These are phyloP conservation scores for Athripsodes cinereus DNA, from an alignment of 2,888 invertebrate species.

Conservation along the genomic window DNA sequence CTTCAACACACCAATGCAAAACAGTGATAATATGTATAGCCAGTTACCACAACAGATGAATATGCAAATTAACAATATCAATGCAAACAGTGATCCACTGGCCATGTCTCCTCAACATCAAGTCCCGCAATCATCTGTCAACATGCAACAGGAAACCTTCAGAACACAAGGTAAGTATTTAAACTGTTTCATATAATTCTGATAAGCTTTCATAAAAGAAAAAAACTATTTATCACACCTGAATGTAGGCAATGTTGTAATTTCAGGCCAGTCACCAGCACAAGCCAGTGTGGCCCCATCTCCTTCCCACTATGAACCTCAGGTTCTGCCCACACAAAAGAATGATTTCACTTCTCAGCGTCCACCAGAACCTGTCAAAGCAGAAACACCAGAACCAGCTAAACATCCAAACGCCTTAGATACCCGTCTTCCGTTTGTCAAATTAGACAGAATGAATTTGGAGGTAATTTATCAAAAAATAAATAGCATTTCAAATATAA, in stretches of 20 bases:
- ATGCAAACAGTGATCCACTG: constrained; percentile 44
- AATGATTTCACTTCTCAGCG: constrained; percentile 27
- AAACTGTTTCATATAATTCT: no score
- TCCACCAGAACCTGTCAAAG: constrained; percentile 28
- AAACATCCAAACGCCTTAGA: constrained; percentile 35
- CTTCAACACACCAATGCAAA: constrained; percentile 43
- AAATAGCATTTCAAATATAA: background rate
- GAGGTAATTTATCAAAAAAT: constrained; percentile 37
- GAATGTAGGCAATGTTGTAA: constrained; percentile 42
- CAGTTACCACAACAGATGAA: constrained; percentile 28
- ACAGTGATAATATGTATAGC: constrained; percentile 28
- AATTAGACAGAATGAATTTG: constrained; percentile 41
- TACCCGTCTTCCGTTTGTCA: constrained; percentile 46
- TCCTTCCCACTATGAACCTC: constrained; percentile 47
- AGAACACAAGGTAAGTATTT: constrained; percentile 20
- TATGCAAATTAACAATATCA: constrained; percentile 40
- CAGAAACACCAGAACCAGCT: constrained; percentile 32
- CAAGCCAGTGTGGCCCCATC: constrained; percentile 58
- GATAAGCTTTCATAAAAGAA: no score
- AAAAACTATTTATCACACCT: no score
- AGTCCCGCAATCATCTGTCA: constrained; percentile 11
- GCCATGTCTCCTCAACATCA: constrained; percentile 44
- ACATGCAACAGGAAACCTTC: constrained; percentile 17
- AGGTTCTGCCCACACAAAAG: constrained; percentile 38
- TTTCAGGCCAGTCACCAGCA: constrained; percentile 52